These are phyloP conservation scores for Dexiosoma caninum DNA, from an alignment of 2,888 invertebrate genomes.

Conservation along the genomic window DNA sequence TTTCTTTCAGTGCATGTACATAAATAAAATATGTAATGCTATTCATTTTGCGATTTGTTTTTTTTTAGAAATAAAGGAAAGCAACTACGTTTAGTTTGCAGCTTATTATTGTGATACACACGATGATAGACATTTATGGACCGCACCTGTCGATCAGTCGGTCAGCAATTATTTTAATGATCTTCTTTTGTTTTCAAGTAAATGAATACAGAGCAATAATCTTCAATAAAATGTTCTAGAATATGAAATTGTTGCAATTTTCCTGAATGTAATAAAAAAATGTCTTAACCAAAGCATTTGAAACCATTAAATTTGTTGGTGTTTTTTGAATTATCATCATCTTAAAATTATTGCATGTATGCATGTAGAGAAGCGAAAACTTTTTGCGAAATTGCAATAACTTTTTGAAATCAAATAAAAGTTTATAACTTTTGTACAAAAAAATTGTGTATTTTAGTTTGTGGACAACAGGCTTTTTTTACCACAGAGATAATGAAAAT, in stretches of 20 bases:
- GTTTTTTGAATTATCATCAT: too few relatives aligned
- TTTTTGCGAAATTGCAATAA: neutral
- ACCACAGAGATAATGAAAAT: neutral
- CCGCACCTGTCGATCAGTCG: conserved; percentile 44
- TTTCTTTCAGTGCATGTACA: neutral
- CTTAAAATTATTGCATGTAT: too few relatives aligned
- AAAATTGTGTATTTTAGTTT: neutral
- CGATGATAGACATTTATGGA: conserved; percentile 11
- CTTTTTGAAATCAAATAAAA: conserved; percentile 1
- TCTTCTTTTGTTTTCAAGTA: neutral
- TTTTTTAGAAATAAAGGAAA: conserved; percentile 8
- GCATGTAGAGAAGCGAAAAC: neutral
- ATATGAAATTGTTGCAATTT: neutral
- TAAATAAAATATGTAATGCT: neutral
- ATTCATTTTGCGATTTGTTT: neutral
- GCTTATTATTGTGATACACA: conserved; percentile 2
- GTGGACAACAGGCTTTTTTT: neutral
- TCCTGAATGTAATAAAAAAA: neutral
- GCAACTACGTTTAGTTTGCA: conserved; percentile 1
- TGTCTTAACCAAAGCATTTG: too few relatives aligned
- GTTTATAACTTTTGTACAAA: neutral
- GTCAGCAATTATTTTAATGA: neutral
- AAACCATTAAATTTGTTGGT: too few relatives aligned
- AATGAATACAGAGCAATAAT: neutral
- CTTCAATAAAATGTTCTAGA: neutral